These are phyloP conservation scores for Pelodiscus sinensis DNA, from an alignment of 2,113 vertebrate genomes.

Conservation along the genomic window DNA sequence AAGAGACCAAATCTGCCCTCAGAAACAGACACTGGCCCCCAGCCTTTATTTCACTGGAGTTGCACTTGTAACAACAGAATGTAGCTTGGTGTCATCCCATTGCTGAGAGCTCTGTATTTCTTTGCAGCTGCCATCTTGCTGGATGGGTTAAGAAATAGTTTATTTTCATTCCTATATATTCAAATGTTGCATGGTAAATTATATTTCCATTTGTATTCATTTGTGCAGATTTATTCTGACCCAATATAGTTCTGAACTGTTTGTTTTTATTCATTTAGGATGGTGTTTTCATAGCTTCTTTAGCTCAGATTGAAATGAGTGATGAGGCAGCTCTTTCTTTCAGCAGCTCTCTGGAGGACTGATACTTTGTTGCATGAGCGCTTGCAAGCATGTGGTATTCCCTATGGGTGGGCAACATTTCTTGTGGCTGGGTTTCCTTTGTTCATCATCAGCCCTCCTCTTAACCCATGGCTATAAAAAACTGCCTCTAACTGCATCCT, in stretches of 20 bases:
- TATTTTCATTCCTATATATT: not conserved
- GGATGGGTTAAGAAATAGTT: not conserved
- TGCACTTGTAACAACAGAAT: not conserved
- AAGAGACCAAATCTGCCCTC: not conserved
- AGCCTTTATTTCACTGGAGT: not conserved
- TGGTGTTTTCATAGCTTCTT: constrained; percentile 57
- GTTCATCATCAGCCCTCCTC: not conserved
- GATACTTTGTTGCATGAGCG: constrained; percentile 69
- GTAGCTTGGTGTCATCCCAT: not conserved
- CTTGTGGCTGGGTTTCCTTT: constrained; percentile 42
- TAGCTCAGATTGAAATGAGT: constrained; percentile 25
- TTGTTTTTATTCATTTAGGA: constrained; percentile 58
- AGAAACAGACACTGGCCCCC: not conserved
- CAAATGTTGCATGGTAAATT: not conserved
- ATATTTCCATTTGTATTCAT: constrained; percentile 1
- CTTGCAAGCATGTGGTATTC: constrained; percentile 66
- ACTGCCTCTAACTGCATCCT: constrained; percentile 70
- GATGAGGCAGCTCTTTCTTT: constrained; percentile 63
- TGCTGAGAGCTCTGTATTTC: not conserved
- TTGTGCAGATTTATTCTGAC: not conserved
- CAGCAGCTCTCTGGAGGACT: constrained; percentile 66
- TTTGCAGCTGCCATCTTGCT: not conserved
- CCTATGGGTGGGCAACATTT: constrained; percentile 19
- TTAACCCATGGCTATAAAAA: constrained; percentile 46
- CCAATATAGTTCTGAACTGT: constrained; percentile 32